Percentiles rank a stretch among this genome's conserved stretches.
Conservation (phyloP, 2,113 vertebrate genomes). For the Pelecanus crispus region DNA sequence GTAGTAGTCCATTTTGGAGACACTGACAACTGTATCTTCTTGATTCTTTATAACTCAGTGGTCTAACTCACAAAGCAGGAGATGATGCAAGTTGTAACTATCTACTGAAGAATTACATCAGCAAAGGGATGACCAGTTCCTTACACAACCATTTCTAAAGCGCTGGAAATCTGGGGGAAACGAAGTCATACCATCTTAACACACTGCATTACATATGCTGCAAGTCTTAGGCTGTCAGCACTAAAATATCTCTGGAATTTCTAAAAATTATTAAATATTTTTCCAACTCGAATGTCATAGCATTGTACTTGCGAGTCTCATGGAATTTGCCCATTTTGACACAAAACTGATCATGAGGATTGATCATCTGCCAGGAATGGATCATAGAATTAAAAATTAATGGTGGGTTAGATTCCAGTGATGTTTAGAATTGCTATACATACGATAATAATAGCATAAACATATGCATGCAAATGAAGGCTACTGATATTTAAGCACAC, state of each 20-base stretch:
- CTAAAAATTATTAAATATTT: background rate
- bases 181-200: background rate
- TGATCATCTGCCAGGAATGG: rapidly evolving
- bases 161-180: background rate
- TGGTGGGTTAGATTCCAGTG: background rate
- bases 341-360: background rate
- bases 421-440: background rate
- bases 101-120: background rate
- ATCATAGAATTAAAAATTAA: background rate
- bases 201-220: background rate
- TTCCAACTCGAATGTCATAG: background rate
- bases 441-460: background rate
- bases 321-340: background rate
- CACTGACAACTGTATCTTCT: background rate
- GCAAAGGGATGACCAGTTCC: background rate
- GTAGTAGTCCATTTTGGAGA: background rate
- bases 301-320: background rate
- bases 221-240: background rate
- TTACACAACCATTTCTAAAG: background rate
- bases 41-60: background rate
- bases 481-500: background rate
- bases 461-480: background rate
- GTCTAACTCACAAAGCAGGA: background rate
- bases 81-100: background rate
- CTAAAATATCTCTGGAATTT: background rate